Evolutionary conservation across 1,140 invertebrate genomes (phyloP), one percentile per base, ranked within the genome.

Genomic region (Drosophila orena): DNA sequence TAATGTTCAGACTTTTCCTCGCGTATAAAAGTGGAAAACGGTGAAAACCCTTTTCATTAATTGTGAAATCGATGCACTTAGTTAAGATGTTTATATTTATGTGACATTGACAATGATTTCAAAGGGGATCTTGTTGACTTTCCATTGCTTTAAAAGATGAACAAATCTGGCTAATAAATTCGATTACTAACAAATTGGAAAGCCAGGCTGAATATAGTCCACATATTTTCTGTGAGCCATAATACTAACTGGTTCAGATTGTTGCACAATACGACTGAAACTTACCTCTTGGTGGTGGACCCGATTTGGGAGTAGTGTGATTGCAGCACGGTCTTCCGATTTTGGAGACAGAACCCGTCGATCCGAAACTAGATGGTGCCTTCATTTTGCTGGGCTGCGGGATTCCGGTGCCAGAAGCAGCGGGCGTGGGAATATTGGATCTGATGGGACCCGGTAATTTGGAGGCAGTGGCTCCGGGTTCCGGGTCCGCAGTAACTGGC

Each of bases 231-330:
- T 30, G 11, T 24, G 14, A 27, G 24, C 37, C 11, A 15, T 11
- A 42, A 8, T 17, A 15, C 22, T 59, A 61, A 37, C 59, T 34
- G 17, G 1, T 6, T 22, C 15, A 0, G 5, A 6, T 0, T n/a
- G 1, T 6, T 10, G 7, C 12, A 8, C 0, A 11, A n/a, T 6
- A 8, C 5, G 6, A 3, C 3, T 42, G 8, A 1, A 64, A 81
- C 89, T 81, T 53, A 91, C 90, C 90, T 81, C 90, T 72, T 3
- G 90, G 90, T 37, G 90, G 90, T 22, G 90, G 90, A 1, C 90
- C 90, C 15, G 90, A 43, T 47, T 91, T 91, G 5, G 90, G 90
- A 0, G 86, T 69, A 11, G 77, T 75, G 40, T 91, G 90, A 11
- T 81, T 77, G 44, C 84, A 91, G 43, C 89, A 91, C 20, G 76